These are phyloP conservation scores for Macropodus opercularis DNA, from an alignment of 2,797 vertebrate genomes.

Conservation along the genomic window DNA sequence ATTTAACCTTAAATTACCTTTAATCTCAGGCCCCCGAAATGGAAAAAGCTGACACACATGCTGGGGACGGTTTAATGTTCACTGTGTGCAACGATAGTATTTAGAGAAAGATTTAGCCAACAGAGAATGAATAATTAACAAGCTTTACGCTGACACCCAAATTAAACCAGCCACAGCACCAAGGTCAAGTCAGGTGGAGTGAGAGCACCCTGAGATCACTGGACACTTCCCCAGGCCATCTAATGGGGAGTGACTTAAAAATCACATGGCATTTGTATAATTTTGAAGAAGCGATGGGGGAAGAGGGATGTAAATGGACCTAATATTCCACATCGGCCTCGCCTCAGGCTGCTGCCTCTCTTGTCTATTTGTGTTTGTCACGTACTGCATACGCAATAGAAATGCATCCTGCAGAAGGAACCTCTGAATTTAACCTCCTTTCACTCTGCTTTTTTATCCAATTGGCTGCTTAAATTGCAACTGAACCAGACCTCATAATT, in stretches of 20 bases:
- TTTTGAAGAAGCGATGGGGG: not conserved
- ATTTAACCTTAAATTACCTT: not conserved
- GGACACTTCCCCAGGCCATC: not conserved
- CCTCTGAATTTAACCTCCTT: slow-evolving; percentile 16
- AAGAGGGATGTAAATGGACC: slow-evolving; percentile 3
- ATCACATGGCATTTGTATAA: slow-evolving; percentile 16
- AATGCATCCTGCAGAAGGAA: slow-evolving; percentile 31
- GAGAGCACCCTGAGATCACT: slow-evolving; percentile 13
- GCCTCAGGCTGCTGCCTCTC: slow-evolving; percentile 38
- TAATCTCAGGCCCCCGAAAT: not conserved
- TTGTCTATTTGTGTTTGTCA: slow-evolving; percentile 52
- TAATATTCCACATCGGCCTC: slow-evolving; percentile 23
- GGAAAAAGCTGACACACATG: not conserved
- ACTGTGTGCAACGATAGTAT: slow-evolving; percentile 27
- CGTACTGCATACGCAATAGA: slow-evolving; percentile 9
- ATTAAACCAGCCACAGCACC: slow-evolving; percentile 28
- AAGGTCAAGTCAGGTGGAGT: slow-evolving; percentile 49
- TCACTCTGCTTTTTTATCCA: slow-evolving; percentile 3
- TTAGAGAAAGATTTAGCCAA: slow-evolving; percentile 25
- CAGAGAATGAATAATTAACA: slow-evolving; percentile 74
- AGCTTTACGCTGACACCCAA: slow-evolving; percentile 57
- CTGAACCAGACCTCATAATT: not conserved
- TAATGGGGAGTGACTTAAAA: not conserved
- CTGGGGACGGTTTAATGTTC: not conserved
- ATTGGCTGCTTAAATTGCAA: not conserved